Conservation (phyloP, 2,797 vertebrate species). For the Pseudochirops corinnae region DNA sequence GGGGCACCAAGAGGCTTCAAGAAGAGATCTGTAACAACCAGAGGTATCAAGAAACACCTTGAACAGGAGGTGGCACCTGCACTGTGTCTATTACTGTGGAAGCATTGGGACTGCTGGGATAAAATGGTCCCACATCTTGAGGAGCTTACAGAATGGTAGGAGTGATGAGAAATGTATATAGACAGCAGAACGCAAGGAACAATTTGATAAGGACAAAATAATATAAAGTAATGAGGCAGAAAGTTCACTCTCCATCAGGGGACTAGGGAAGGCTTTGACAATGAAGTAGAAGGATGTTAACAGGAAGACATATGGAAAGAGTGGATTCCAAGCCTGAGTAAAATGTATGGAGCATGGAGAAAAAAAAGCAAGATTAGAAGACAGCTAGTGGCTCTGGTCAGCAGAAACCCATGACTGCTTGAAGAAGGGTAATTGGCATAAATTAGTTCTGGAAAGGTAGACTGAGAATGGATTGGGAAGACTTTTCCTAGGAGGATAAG, state of each 20-base stretch:
- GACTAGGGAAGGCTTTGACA: neutral
- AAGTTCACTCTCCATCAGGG: neutral
- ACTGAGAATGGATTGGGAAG: neutral
- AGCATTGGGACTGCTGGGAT: neutral
- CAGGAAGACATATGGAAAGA: neutral
- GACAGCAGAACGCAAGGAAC: neutral
- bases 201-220: neutral
- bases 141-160: neutral
- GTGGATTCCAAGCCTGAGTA: neutral
- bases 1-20: neutral
- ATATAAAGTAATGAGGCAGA: neutral
- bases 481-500: neutral
- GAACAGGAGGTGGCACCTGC: neutral
- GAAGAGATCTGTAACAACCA: neutral
- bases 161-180: neutral
- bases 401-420: neutral
- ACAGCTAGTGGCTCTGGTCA: neutral
- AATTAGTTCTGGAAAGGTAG: neutral
- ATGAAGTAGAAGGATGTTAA: neutral
- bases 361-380: neutral
- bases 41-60: neutral
- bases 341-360: neutral
- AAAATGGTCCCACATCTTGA: neutral
- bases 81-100: neutral
- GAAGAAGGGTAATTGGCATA: neutral